Conservation (phyloP, 30 jellyfish, hydroid and myxozoan species). For the Chironex yamaguchii region DNA sequence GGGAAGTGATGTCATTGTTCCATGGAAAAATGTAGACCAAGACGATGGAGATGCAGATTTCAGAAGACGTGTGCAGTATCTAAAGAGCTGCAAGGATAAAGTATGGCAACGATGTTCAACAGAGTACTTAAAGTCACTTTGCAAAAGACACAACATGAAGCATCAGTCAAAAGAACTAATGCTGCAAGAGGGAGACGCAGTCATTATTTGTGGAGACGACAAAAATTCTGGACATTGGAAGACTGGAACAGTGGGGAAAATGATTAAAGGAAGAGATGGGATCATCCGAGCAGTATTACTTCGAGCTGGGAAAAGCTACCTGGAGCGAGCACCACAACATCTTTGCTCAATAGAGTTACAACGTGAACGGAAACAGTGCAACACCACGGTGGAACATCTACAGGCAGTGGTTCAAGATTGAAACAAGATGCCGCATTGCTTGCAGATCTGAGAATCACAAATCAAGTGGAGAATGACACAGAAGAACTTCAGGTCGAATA, state of each 20-base stretch:
- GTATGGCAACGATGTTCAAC: constrained; percentile 70
- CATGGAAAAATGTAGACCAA: constrained; percentile 38
- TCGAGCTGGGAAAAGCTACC: constrained; percentile 15
- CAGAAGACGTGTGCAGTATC: constrained; percentile 54
- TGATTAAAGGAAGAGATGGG: constrained; percentile 49
- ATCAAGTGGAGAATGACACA: constrained; percentile 1
- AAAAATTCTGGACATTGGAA: constrained; percentile 61
- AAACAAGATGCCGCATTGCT: background rate
- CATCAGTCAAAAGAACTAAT: constrained; percentile 1
- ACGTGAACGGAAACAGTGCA: constrained; percentile 34
- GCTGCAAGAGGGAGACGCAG: constrained; percentile 56
- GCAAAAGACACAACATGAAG: constrained; percentile 61
- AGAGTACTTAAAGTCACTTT: constrained; percentile 47
- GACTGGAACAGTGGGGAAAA: constrained; percentile 45
- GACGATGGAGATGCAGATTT: constrained; percentile 55
- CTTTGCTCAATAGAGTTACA: constrained; percentile 53
- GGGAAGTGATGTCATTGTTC: constrained; percentile 49
- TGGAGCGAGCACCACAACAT: constrained; percentile 53
- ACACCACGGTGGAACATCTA: too few species aligned
- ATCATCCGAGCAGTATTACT: constrained; percentile 37
- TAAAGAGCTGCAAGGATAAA: constrained; percentile 58
- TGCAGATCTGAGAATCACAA: background rate
- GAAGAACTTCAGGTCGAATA: too few species aligned
- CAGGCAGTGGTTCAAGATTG: too few species aligned
- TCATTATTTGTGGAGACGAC: constrained; percentile 58